Conservation (phyloP, 1,140 invertebrate genomes). For the Physella acuta region DNA sequence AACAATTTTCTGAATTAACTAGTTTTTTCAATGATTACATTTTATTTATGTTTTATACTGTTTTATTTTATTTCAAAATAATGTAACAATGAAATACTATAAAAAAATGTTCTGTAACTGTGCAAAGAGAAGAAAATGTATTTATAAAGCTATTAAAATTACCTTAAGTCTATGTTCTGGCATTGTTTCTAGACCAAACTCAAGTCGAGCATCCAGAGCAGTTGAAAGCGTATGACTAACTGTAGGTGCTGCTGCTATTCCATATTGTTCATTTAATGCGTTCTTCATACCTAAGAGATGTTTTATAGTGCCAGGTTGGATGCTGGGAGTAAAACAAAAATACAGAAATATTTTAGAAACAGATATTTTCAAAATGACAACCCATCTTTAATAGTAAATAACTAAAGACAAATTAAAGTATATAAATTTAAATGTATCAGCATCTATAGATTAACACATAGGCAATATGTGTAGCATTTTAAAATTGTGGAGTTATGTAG, state of each 20-base stretch:
- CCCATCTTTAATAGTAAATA: neutral
- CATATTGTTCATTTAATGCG: slow-evolving; percentile 34
- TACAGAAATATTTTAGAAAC: too few relatives aligned
- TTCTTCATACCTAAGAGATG: slow-evolving; percentile 30
- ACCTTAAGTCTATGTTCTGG: slow-evolving; percentile 74
- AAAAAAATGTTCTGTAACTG: too few relatives aligned
- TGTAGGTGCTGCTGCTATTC: neutral
- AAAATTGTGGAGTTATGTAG: too few relatives aligned
- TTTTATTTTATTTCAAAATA: too few relatives aligned
- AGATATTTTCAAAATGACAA: neutral
- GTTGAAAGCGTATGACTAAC: slow-evolving; percentile 64
- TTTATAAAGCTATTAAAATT: slow-evolving; percentile 23
- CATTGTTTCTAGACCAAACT: slow-evolving; percentile 73
- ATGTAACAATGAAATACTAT: too few relatives aligned
- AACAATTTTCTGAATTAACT: too few relatives aligned
- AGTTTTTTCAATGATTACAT: too few relatives aligned
- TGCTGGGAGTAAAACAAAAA: neutral
- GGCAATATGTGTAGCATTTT: too few relatives aligned
- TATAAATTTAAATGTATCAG: too few relatives aligned
- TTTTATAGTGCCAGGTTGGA: slow-evolving; percentile 5
- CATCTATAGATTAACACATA: too few relatives aligned
- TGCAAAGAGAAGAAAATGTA: neutral
- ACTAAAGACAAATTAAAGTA: neutral
- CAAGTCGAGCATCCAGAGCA: slow-evolving; percentile 76
- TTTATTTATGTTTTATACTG: too few relatives aligned